Base-by-base conservation (phyloP, 2,113 vertebrate species). In the Callipepla squamata region DNA sequence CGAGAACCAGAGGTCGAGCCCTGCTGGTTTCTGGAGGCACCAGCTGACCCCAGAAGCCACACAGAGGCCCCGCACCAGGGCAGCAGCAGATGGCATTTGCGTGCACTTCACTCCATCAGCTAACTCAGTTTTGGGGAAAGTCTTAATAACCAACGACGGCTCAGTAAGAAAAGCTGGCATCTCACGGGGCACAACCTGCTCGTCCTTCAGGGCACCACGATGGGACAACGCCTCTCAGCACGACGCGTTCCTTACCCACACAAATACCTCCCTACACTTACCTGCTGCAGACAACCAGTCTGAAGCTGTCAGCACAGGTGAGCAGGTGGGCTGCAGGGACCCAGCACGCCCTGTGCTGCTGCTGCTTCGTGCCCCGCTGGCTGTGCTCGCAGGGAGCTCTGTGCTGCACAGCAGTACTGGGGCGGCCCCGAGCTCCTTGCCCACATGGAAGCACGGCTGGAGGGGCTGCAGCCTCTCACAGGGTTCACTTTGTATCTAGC, bases 391-490 rank as follows among this genome's bases (percentile, higher is more conserved):
- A 7, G 57, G 1, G 55, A 8, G 28, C 26, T 6, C 1, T 1
- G 32, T 67, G 21, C 30, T 47, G 65, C 40, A 51, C 53, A 10
- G 61, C 22, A 3, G 40, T 20, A 42, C 28, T 6, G 6, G 28
- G 48, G n/a, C 3, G 28, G 40, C 48, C 61, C 36, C 6, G 42
- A 40, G 44, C 6, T 62, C 79, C 26, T 45, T 6, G 0, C 3
- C 57, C 22, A 11, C 2, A 2, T 30, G 50, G 36, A 10, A 36
- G 28, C 1, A 1, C 3, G 0, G 14, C 74, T 63, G 48, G 9
- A 58, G 68, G 45, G 45, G 28, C 68, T 77, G 58, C 34, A 50
- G 32, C 26, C 51, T 65, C 72, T 40, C 44, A 69, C 63, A 8
- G 40, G 18, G 13, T 19, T 32, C 70, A 63, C 61, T 75, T 9